Evolutionary conservation across 1,140 invertebrate species (phyloP), one percentile per base, ranked within the genome.

Genomic region (Rhynchophorus ferrugineus): DNA sequence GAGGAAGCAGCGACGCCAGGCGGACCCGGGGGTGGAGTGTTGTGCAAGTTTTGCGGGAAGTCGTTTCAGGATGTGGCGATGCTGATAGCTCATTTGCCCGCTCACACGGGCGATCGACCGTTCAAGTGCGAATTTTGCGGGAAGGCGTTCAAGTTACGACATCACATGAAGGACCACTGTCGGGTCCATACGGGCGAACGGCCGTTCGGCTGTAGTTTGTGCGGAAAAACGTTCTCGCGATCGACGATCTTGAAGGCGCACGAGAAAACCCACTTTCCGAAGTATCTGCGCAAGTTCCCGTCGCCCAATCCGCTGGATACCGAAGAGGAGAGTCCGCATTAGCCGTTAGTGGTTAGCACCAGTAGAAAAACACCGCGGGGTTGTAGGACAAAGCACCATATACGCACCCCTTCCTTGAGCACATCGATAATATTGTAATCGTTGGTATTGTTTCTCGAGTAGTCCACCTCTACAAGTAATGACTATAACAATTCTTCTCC

Each of bases 151-250:
- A 92, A 91, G 69, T 71, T 91, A 58, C 78, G 89, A 38, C 88
- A 91, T 69, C 89, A 91, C 73, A 91, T 93, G 89, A 91, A 91
- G 73, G 89, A 92, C 72, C 89, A 92, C 71, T 90, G 87, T 73
- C 81, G 88, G 63, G 89, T 91, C 44, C 89, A 92, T 69, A 91
- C 89, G 60, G 90, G 89, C 44, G 90, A 92, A 69, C 76, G 89
- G 51, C 90, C 89, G 2, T 94, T 92, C 74, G 78, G 86, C 58
- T 94, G 91, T 71, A 79, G 81, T 41, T 74, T 91, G 49, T 93
- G 91, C 70, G 88, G 87, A 42, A 93, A 92, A 69, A 90, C 86
- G 34, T 94, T 92, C 71, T 90, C 87, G 41, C 77, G 88, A 54
- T 89, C 86, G 44, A 91, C 89, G 43, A 91, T 91, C 70, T 74